Evolutionary conservation across 2,797 vertebrate genomes (phyloP), one percentile per base, ranked within the genome.

Genomic region (Gymnocypris eckloni): DNA sequence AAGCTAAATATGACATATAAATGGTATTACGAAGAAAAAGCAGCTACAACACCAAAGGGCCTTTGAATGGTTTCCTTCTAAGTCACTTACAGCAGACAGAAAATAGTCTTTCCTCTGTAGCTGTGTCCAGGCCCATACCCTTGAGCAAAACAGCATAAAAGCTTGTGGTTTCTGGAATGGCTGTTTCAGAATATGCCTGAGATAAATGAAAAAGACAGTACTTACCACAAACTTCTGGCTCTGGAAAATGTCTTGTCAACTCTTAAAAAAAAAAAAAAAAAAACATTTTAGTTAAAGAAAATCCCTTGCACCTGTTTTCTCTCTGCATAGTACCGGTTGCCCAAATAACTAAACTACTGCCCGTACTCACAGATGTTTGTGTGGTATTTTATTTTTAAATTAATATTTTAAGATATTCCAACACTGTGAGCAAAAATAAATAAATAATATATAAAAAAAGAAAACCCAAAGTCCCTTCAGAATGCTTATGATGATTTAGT

Each of bases 241-340:
- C 93, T 96, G 90, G 94, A 92, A 89, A 96, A 96, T 22, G 95
- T 94, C 93, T 95, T 96, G 92, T 96, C 95, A 89, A 95, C 95
- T 87, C 95, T 96, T 89, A 76, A 93, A 93, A n/a, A 25, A 61
- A 61, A 25, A 89, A 28, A 13, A 6, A 28, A 66, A 33, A 3
- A 66, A 66, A 5, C 61, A 28, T 28, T 83, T 78, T 7, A 80
- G 48, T 85, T 79, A 70, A 54, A 67, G 39, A 64, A 9, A 70
- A 59, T 56, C 20, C 20, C n/a, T 72, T 82, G 43, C 41, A 83
- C 69, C 15, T 72, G 67, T 52, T 50, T 61, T 41, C 16, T 76
- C 54, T 59, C 37, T 56, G 43, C 70, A 75, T 13, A 77, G 12
- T 11, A 22, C 4, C 20, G 8, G 28, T 48, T 41, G 8, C 37